Evolutionary conservation across 2,888 invertebrate genomes (phyloP).

Genomic region (Nymphalis c-album): DNA sequence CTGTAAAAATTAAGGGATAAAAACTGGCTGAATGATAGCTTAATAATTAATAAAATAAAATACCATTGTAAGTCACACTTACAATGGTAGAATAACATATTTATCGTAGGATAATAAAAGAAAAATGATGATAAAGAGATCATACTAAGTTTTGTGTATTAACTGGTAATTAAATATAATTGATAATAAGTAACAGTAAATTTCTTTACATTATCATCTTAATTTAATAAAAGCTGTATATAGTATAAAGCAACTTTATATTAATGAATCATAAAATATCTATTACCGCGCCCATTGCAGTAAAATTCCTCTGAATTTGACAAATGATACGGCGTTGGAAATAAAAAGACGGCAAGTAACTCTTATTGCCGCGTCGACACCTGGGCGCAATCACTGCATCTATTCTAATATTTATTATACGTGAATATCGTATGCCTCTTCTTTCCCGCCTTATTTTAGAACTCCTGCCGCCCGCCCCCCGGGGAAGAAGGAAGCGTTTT

Average conservation of each 20-base stretch:
- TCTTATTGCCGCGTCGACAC: conserved; percentile 55
- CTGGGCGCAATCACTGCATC: conserved; percentile 77
- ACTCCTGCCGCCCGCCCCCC: conserved; percentile 46
- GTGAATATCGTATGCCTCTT: conserved; percentile 75
- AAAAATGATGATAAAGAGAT: too few species aligned
- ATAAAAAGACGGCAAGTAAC: conserved; percentile 39
- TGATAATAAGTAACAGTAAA: too few species aligned
- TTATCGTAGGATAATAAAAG: too few species aligned
- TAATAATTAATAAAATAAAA: too few species aligned
- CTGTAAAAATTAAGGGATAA: too few species aligned
- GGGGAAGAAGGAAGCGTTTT: conserved; percentile 43
- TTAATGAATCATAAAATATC: neutral
- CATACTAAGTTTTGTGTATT: too few species aligned
- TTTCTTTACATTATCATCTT: too few species aligned
- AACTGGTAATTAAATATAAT: too few species aligned
- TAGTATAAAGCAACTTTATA: neutral
- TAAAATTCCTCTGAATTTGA: conserved; percentile 11
- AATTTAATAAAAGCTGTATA: neutral
- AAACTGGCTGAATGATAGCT: too few species aligned
- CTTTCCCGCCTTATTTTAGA: conserved; percentile 57
- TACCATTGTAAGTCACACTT: too few species aligned
- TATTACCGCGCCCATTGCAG: neutral
- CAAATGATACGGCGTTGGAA: conserved; percentile 28
- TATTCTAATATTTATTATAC: conserved; percentile 79
- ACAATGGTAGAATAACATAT: too few species aligned